Base-by-base conservation (phyloP, 2,888 invertebrate genomes). In the Fissipunctia ypsillon region DNA sequence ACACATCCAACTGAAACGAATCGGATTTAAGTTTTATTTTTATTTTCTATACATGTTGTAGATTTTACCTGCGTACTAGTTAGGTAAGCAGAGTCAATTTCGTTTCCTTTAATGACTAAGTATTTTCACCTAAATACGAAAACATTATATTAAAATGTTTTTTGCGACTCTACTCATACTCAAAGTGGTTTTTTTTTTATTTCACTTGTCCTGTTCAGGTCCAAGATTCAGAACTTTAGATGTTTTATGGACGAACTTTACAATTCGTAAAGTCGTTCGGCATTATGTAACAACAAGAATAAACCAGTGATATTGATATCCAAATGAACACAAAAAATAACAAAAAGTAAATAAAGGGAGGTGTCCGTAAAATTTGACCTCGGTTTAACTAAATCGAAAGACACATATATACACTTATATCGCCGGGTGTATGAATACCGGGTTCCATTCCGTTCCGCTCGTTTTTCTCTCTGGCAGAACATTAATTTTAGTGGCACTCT, bases 391-490 rank as follows among this genome's bases (percentile, higher is more conserved):
- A 85, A 89, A 90, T 85, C 85, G 85, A 80, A 83, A 88, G 86
- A 81, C 73, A 77, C 84, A 80, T 79, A 80, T 87, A 80, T 79
- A 80, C 67, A 77, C 64, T 68, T 73, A 75, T 80, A 89, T 85
- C 85, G 89, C 78, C 88, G 87, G 89, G 87, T 89, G 89, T 88
- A 90, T 90, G 88, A 86, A 88, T 87, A 88, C 80, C 81, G 84
- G 87, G 84, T 86, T 75, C 82, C 83, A 90, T 90, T 89, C 88
- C 88, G 92, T 91, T 90, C 88, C 91, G 93, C 92, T 94, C 95
- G 95, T 96, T 96, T 96, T 95, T 95, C 95, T 95, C 93, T 90
- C 92, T 94, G 95, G 93, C 95, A 94, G 95, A 93, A 94, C 95
- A 96, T 96, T 95, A 95, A 95, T 95, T 96, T 95, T 93, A 94